These are phyloP conservation scores for Erebia epiphron DNA, from an alignment of 2,888 invertebrate genomes.

Conservation along the genomic window DNA sequence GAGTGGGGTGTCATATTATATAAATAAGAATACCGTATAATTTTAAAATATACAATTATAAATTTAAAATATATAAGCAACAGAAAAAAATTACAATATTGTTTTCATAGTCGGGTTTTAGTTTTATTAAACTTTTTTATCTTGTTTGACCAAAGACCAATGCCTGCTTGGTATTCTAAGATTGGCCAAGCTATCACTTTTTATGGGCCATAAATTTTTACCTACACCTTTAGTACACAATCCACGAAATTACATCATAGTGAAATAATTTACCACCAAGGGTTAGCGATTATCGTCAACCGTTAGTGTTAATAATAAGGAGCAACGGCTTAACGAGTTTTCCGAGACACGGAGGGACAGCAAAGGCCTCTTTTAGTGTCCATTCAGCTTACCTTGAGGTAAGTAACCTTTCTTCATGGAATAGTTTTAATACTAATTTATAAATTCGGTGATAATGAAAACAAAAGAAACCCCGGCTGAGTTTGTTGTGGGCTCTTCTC, in stretches of 20 bases:
- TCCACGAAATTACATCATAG: conserved; percentile 17
- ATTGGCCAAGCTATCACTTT: conserved; percentile 3
- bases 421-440: background rate
- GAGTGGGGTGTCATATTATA: no score
- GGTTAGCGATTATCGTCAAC: conserved; percentile 17
- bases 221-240: conserved; percentile 6
- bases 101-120: no score
- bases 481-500: no score
- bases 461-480: no score
- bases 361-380: conserved; percentile 3
- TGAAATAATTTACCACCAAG: conserved; percentile 15
- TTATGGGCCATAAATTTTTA: conserved; percentile 14
- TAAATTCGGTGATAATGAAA: no score
- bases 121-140: no score
- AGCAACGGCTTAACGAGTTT: conserved; percentile 18
- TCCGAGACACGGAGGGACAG: conserved; percentile 5
- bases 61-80: no score
- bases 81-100: no score
- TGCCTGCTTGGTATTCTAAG: conserved; percentile 2
- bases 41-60: no score
- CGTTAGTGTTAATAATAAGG: conserved; percentile 16
- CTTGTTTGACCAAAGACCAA: background rate
- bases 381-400: background rate
- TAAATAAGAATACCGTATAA: no score
- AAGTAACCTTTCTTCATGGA: background rate